Base-by-base conservation (phyloP, 2,797 vertebrate genomes). In the Thunnus albacares region DNA sequence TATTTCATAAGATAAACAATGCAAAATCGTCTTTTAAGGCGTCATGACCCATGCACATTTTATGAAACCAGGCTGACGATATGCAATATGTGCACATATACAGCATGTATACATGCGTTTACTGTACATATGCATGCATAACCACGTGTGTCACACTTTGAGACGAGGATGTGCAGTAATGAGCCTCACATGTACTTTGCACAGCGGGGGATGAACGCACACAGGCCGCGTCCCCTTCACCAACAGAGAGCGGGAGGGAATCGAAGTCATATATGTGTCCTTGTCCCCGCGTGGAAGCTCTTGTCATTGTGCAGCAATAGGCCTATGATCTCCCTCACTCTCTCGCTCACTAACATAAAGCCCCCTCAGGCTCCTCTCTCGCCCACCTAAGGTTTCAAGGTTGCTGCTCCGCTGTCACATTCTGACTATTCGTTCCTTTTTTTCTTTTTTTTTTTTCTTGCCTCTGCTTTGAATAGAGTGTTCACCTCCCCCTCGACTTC, bases 311-410 rank as follows among this genome's bases (percentile, higher is more conserved):
- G 79, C 81, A 70, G 83, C 66, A 81, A 69, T 12, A 68, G 76
- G 82, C 56, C 89, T 94, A 68, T 94, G 91, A 95, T 92, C 89
- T 87, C 84, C 61, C 75, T 74, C 73, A 24, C 85, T 84, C 66
- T 66, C 85, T 85, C 70, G 61, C 79, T 85, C 86, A 5, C 87
- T 75, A 87, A 90, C 88, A 90, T 66, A 90, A 90, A 93, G 90
- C 88, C 83, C 88, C 90, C 82, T 90, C 85, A 55, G 90, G 90
- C 90, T 90, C 70, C 71, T 83, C 77, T 72, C 82, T 92, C 88
- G 81, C 90, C 92, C 90, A 90, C 89, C 92, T 90, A 83, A 85
- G 90, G 89, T 90, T 94, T 93, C 92, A 93, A 94, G 92, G 91
- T 93, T 91, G 89, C 79, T 65, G 67, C 86, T 80, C 77, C 17